These are phyloP conservation scores for Danionella cerebrum DNA, from an alignment of 2,113 vertebrate species.

Conservation along the genomic window DNA sequence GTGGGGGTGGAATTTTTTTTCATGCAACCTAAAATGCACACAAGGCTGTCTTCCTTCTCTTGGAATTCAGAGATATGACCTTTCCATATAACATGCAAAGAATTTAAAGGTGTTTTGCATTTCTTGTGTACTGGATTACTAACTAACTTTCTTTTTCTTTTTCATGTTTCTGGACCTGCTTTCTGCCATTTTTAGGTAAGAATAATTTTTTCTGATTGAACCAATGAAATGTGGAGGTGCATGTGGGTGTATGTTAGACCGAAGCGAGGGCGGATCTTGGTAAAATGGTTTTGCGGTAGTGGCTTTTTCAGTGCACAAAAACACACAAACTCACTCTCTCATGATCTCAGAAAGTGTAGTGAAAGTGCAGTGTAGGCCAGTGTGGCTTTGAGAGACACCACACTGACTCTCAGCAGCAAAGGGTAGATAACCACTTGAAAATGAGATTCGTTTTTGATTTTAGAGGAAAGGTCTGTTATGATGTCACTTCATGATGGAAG, in stretches of 20 bases:
- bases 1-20: conserved; percentile 16
- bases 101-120: not conserved
- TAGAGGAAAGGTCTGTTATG: too few species aligned
- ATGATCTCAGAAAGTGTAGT: not conserved
- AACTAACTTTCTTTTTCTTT: conserved; percentile 32
- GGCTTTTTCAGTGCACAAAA: conserved; percentile 7
- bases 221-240: not conserved
- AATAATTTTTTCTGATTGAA: not conserved
- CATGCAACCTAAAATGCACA: conserved; percentile 4
- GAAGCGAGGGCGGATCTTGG: conserved; percentile 20
- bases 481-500: too few species aligned
- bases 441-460: not conserved
- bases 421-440: not conserved
- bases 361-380: not conserved
- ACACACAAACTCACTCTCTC: not conserved
- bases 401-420: not conserved
- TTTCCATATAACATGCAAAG: not conserved
- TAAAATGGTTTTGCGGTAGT: conserved; percentile 10
- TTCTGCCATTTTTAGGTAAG: conserved; percentile 53
- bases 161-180: conserved; percentile 37
- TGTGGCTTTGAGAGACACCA: conserved; percentile 5
- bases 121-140: not conserved
- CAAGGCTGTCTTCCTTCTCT: conserved; percentile 9
- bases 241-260: conserved; percentile 16
- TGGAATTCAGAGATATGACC: not conserved